These are phyloP conservation scores for Micoletzkya japonica DNA, from an alignment of 2,888 invertebrate species.

Conservation along the genomic window DNA sequence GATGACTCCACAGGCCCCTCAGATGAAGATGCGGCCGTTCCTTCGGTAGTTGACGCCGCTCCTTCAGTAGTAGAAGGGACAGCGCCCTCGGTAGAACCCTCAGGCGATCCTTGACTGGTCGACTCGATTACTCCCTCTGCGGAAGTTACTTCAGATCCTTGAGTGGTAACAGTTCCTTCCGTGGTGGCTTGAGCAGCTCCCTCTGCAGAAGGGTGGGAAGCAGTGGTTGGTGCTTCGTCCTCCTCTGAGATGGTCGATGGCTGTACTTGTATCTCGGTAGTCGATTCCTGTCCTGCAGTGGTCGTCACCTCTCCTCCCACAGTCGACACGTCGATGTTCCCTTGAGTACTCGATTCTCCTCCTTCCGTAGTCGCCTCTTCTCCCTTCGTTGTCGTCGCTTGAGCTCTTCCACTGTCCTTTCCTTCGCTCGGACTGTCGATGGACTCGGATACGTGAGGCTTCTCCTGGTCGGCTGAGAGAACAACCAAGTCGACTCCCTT, in stretches of 20 bases:
- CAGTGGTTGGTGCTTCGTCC: too few relatives aligned
- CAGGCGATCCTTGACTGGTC: too few relatives aligned
- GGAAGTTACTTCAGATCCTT: too few relatives aligned
- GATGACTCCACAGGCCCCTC: neutral
- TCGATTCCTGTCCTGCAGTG: too few relatives aligned
- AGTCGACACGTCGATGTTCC: too few relatives aligned
- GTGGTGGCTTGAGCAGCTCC: too few relatives aligned
- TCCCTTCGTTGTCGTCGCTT: conserved; percentile 25
- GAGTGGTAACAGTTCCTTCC: too few relatives aligned
- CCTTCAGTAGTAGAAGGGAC: conserved; percentile 26
- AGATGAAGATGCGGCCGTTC: conserved; percentile 26
- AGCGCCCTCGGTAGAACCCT: too few relatives aligned
- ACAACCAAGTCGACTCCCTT: conserved; percentile 20
- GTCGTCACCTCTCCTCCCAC: conserved; percentile 29
- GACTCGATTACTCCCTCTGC: too few relatives aligned
- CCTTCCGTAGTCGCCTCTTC: conserved; percentile 11
- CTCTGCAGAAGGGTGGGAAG: too few relatives aligned
- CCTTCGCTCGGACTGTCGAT: conserved; percentile 25
- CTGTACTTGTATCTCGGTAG: too few relatives aligned
- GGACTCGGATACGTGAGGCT: conserved; percentile 26
- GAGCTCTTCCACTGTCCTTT: conserved; percentile 24
- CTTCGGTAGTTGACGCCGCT: conserved; percentile 26
- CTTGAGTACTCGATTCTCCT: conserved; percentile 23
- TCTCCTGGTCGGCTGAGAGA: conserved; percentile 23
- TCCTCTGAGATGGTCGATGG: too few relatives aligned